phyloP scores from a whole-genome alignment of 1,140 invertebrate genomes.

The Macrosteles quadrilineatus region DNA sequence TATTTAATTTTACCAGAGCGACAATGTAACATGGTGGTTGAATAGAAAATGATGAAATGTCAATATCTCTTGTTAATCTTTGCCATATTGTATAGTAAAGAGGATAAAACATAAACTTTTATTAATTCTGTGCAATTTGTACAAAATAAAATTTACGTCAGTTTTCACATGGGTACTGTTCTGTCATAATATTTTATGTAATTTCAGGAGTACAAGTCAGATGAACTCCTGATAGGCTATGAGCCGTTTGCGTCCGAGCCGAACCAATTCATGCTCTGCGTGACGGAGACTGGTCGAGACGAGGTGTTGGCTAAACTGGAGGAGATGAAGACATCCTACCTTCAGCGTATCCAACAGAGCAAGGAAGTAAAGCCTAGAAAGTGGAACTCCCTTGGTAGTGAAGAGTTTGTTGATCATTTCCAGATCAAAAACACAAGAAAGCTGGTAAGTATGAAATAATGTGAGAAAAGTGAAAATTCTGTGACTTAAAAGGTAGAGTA shows the following conservation, averaged over 20 bases:
- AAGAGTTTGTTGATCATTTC: conserved; percentile 57
- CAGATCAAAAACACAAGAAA: conserved; percentile 28
- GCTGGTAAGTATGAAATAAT: conserved; percentile 31
- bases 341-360: conserved; percentile 59
- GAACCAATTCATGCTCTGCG: conserved; percentile 70
- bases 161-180: no score
- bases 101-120: no score
- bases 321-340: conserved; percentile 58
- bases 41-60: no score
- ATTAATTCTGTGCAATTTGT: no score
- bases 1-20: no score
- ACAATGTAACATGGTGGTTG: no score
- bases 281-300: conserved; percentile 55
- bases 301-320: conserved; percentile 55
- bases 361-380: conserved; percentile 58
- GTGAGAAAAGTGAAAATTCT: no score
- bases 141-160: no score
- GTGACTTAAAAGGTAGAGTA: no score
- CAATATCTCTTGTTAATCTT: no score
- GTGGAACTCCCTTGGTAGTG: conserved; percentile 66
- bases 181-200: no score
- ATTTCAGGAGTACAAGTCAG: conserved; percentile 52
- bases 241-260: conserved; percentile 58
- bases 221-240: conserved; percentile 66
- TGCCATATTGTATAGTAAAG: no score